Percentiles rank a stretch among this genome's conserved stretches.
Evolutionary conservation across 2,888 invertebrate species (phyloP).

Genomic region (Heterodera filipjevi): DNA sequence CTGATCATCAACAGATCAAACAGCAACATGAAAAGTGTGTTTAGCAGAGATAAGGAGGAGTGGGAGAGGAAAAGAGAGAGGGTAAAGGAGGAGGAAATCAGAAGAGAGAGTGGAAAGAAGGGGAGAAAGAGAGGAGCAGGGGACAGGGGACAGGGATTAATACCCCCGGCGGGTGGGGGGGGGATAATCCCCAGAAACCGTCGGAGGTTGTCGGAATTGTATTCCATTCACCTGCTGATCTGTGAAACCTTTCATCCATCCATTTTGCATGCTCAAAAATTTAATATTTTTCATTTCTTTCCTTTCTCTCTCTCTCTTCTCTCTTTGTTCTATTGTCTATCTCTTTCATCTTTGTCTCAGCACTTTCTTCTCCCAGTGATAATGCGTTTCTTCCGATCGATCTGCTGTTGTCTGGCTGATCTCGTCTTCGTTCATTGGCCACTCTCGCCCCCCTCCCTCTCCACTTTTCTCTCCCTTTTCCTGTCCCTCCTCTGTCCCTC

Average conservation of each 20-base stretch:
- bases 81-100: no score
- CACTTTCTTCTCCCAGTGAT: not conserved
- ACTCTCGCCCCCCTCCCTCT: not conserved
- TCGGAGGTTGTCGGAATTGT: not conserved
- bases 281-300: no score
- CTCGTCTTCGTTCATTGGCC: not conserved
- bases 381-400: constrained; percentile 2
- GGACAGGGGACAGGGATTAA: not conserved
- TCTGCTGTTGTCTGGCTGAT: no score
- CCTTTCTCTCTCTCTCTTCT: not conserved
- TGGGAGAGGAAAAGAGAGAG: no score
- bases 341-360: not conserved
- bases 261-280: no score
- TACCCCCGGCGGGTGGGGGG: not conserved
- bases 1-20: no score
- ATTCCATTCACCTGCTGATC: no score
- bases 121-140: no score
- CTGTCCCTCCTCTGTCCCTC: not conserved
- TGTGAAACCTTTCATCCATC: no score
- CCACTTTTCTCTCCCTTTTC: not conserved
- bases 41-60: no score
- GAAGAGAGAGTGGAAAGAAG: no score
- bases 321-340: not conserved
- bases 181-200: not conserved
- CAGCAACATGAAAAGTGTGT: no score